Base-by-base conservation (phyloP, 2,888 invertebrate genomes). In the Lissocephala sabroskyi region DNA sequence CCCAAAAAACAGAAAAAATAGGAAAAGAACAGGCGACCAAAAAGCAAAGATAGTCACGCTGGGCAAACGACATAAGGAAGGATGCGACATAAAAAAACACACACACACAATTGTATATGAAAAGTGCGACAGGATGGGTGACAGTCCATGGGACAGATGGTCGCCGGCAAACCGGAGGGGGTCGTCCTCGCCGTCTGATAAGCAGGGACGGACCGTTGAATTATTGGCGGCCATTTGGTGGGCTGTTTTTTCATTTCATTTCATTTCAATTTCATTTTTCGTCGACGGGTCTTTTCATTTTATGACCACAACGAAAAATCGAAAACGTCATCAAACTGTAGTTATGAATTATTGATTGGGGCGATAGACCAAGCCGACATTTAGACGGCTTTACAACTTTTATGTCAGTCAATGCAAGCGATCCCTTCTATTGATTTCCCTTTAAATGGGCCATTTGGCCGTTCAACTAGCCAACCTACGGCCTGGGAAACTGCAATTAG, bases 271-370 rank as follows among this genome's bases (percentile, higher is more conserved):
- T 45, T 37, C 26, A 35, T 44, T 41, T 42, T 36, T 45, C 33
- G 39, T 44, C 29, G 10, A 16, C 5, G 5, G 33, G 1, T 41
- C n/a, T 59, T 66, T 76, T 62, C 50, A 68, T 73, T 65, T 77
- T 77, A 77, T 77, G 56, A 71, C 56, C 67, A n/a, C n/a, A 49
- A 52, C 43, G 35, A 57, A 58, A n/a, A 50, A 55, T 52, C 40
- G 35, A 58, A 59, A 51, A 56, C 56, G 62, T 75, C 76, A 64
- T 75, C 67, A 56, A 56, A 66, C 62, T 65, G 73, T 59, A 52
- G 54, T 60, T 76, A 67, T 73, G 79, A 73, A 73, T 78, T 78
- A 73, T 78, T 75, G 79, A 78, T 73, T 75, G 56, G n/a, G 47
- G 5, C 36, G 50, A 62, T 65, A 63, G 40, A 35, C 37, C 39